Percentiles rank a stretch among this genome's conserved stretches.
phyloP scores from a whole-genome alignment of 2,888 invertebrate genomes.

The Allygus modestus region DNA sequence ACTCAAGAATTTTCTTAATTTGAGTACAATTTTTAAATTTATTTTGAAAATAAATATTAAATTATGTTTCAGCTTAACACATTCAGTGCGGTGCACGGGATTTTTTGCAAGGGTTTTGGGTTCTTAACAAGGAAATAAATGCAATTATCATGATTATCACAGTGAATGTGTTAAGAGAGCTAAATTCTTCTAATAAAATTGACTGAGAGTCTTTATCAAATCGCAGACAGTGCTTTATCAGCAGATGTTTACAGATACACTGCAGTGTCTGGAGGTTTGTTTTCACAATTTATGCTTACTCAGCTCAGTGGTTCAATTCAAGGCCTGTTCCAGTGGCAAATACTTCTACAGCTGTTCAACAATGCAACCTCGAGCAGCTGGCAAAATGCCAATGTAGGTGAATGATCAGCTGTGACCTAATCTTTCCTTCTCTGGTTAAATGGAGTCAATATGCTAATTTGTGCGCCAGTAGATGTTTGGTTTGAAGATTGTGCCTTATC shows the following conservation, averaged over 20 bases:
- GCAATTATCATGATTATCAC: too few species aligned
- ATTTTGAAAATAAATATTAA: too few species aligned
- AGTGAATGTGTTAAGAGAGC: too few species aligned
- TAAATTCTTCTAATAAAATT: too few species aligned
- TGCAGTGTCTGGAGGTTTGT: neutral
- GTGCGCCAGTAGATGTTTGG: slow-evolving; percentile 15
- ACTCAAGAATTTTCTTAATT: too few species aligned
- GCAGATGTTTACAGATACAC: neutral
- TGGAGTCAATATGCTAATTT: slow-evolving; percentile 35
- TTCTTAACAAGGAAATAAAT: too few species aligned
- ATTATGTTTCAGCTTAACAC: too few species aligned
- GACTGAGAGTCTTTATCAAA: neutral
- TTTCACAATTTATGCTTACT: neutral
- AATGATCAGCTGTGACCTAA: slow-evolving; percentile 35
- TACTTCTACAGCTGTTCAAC: slow-evolving; percentile 8
- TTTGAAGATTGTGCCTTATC: slow-evolving; percentile 34
- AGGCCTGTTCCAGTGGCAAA: slow-evolving; percentile 2
- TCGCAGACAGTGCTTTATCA: neutral
- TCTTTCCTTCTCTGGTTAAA: slow-evolving; percentile 23
- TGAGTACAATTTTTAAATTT: too few species aligned
- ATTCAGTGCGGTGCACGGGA: too few species aligned
- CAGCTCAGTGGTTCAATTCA: neutral
- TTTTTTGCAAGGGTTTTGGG: too few species aligned
- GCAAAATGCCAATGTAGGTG: slow-evolving; percentile 36
- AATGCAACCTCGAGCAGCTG: neutral